These are phyloP conservation scores for Cryptus armator DNA, from an alignment of 2,888 invertebrate species.

Conservation along the genomic window DNA sequence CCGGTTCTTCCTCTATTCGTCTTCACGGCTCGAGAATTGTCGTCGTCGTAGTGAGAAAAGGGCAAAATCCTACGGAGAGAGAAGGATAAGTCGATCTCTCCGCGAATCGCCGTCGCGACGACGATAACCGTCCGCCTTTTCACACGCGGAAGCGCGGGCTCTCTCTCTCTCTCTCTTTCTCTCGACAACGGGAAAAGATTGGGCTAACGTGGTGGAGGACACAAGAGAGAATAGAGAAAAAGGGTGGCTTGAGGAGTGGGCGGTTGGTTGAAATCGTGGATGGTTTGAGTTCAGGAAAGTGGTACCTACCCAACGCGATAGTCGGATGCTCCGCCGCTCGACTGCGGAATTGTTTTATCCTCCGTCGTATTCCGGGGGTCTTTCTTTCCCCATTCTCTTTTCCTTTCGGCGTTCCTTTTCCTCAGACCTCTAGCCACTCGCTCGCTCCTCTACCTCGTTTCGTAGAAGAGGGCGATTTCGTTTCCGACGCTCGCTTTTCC, in stretches of 20 bases:
- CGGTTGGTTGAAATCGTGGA: constrained; percentile 45
- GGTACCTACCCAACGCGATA: constrained; percentile 69
- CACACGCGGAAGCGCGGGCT: constrained; percentile 46
- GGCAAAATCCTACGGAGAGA: constrained; percentile 29
- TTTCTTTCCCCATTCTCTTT: constrained; percentile 44
- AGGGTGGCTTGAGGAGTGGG: constrained; percentile 9
- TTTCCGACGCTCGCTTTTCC: constrained; percentile 66
- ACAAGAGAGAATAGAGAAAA: constrained; percentile 15
- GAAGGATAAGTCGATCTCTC: constrained; percentile 62
- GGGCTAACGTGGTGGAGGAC: neutral
- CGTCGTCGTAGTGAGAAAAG: constrained; percentile 44
- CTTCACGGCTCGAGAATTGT: constrained; percentile 35
- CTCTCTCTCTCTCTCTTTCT: constrained; percentile 8
- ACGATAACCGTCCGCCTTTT: constrained; percentile 59
- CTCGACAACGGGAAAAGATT: constrained; percentile 50
- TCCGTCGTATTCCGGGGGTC: constrained; percentile 62
- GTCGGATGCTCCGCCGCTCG: constrained; percentile 68
- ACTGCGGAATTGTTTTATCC: constrained; percentile 74
- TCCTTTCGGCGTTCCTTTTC: constrained; percentile 25
- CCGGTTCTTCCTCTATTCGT: constrained; percentile 5
- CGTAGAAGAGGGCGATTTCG: constrained; percentile 67
- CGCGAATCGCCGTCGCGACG: constrained; percentile 59
- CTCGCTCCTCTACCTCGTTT: constrained; percentile 55
- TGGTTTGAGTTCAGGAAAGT: constrained; percentile 62
- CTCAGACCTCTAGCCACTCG: neutral